A percentile compares a stretch with the other conserved stretches of the same genome.
Evolutionary conservation across 2,888 invertebrate species (phyloP).

Genomic region (Diploptera punctata): DNA sequence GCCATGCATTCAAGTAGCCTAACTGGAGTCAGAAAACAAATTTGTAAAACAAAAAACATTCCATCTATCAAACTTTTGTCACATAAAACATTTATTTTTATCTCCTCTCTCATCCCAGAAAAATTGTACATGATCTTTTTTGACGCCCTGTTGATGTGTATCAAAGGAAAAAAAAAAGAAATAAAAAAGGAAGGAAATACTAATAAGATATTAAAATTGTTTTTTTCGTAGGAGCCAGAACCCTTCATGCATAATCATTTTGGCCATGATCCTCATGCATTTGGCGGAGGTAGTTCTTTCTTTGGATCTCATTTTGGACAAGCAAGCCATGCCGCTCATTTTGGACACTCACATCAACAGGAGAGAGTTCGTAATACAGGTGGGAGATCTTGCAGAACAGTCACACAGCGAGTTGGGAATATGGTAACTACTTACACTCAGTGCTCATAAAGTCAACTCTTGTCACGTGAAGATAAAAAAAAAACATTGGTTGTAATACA

Average conservation of each 20-base stretch:
- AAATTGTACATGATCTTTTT: too few relatives aligned
- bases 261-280: constrained; percentile 34
- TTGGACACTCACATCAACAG: constrained; percentile 16
- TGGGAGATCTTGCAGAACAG: constrained; percentile 48
- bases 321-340: constrained; percentile 2
- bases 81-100: too few relatives aligned
- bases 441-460: constrained; percentile 45
- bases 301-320: constrained; percentile 45
- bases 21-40: too few relatives aligned
- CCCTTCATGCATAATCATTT: constrained; percentile 17
- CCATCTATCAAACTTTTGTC: too few relatives aligned
- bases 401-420: constrained; percentile 50
- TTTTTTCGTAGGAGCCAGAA: constrained; percentile 10
- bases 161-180: too few relatives aligned
- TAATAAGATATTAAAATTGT: too few relatives aligned
- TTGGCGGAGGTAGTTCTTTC: constrained; percentile 42
- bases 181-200: too few relatives aligned
- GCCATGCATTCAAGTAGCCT: too few relatives aligned
- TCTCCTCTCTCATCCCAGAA: too few relatives aligned
- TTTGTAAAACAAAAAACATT: too few relatives aligned
- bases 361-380: constrained; percentile 27
- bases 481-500: neutral
- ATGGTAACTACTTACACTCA: constrained; percentile 52
- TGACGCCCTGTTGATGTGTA: too few relatives aligned
- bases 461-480: neutral